phyloP scores from a whole-genome alignment of 2,888 invertebrate genomes.

The Orchestes rusci region DNA sequence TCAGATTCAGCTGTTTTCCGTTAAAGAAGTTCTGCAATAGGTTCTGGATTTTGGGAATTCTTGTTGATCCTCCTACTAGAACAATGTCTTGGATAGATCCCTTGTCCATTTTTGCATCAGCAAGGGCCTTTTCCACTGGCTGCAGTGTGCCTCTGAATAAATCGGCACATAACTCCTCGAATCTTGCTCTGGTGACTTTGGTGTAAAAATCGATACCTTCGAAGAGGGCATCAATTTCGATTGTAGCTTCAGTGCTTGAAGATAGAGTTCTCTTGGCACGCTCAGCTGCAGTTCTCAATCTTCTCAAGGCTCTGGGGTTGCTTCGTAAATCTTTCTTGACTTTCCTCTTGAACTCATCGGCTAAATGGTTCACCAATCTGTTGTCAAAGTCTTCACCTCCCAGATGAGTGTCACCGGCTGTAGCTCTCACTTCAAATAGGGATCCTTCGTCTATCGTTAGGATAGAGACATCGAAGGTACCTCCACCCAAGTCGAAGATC shows the following conservation, averaged over 20 bases:
- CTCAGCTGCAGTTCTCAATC: constrained; percentile 69
- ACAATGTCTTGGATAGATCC: constrained; percentile 65
- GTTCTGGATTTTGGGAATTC: constrained; percentile 72
- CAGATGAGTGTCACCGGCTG: constrained; percentile 78
- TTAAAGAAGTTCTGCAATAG: constrained; percentile 69
- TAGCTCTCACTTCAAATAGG: constrained; percentile 77
- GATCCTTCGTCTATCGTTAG: constrained; percentile 49
- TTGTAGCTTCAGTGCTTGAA: constrained; percentile 66
- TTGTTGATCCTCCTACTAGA: constrained; percentile 75
- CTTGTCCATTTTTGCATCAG: constrained; percentile 51
- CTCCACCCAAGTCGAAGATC: constrained; percentile 58
- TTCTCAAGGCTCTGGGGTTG: constrained; percentile 55
- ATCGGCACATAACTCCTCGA: constrained; percentile 68
- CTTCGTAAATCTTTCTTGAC: constrained; percentile 31
- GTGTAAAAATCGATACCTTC: constrained; percentile 70
- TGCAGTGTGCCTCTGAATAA: constrained; percentile 61
- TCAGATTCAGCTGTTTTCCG: constrained; percentile 43
- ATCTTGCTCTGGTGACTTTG: constrained; percentile 64
- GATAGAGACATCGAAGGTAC: constrained; percentile 78
- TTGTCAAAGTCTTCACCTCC: constrained; percentile 66
- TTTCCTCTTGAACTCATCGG: constrained; percentile 58
- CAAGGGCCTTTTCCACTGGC: constrained; percentile 67
- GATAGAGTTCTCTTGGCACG: constrained; percentile 70
- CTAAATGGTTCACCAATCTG: constrained; percentile 50
- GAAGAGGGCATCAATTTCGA: constrained; percentile 68